Conservation (phyloP, 2,888 invertebrate species). For the Seladonia tumulorum region DNA sequence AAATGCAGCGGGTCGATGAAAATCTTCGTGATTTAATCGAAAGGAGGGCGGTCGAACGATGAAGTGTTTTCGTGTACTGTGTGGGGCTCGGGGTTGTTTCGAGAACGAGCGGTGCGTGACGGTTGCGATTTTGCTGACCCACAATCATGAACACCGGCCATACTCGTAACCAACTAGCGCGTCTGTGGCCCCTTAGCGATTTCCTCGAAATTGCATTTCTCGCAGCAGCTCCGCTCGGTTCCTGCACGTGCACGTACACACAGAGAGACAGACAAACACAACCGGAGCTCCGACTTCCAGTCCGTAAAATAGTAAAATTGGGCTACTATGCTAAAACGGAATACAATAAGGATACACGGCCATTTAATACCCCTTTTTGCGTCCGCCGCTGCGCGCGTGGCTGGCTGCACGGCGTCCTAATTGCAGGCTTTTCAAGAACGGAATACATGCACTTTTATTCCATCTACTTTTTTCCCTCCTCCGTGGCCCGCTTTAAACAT, state of each 20-base stretch:
- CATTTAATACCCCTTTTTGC: conserved; percentile 45
- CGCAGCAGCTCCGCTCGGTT: conserved; percentile 18
- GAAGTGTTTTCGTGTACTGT: conserved; percentile 38
- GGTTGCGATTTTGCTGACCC: conserved; percentile 19
- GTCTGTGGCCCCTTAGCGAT: conserved; percentile 52
- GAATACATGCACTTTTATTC: conserved; percentile 1
- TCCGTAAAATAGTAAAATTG: conserved; percentile 64
- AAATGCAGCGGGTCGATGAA: not conserved
- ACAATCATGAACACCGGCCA: conserved; percentile 32
- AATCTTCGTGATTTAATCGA: conserved; percentile 14
- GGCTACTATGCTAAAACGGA: conserved; percentile 52
- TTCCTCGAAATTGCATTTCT: conserved; percentile 60
- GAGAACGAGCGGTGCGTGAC: conserved; percentile 38
- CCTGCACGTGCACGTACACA: not conserved
- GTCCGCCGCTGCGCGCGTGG: conserved; percentile 23
- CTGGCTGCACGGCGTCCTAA: conserved; percentile 45
- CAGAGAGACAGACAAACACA: too few relatives aligned
- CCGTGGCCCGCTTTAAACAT: conserved; percentile 8
- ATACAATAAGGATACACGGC: conserved; percentile 63
- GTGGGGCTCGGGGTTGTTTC: conserved; percentile 36
- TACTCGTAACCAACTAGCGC: conserved; percentile 28
- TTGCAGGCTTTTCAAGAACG: conserved; percentile 53
- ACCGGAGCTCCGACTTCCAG: not conserved
- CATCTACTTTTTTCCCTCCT: not conserved
- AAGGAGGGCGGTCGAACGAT: conserved; percentile 25